phyloP scores from a whole-genome alignment of 2,797 vertebrate species.

The Leptoclinus maculatus region DNA sequence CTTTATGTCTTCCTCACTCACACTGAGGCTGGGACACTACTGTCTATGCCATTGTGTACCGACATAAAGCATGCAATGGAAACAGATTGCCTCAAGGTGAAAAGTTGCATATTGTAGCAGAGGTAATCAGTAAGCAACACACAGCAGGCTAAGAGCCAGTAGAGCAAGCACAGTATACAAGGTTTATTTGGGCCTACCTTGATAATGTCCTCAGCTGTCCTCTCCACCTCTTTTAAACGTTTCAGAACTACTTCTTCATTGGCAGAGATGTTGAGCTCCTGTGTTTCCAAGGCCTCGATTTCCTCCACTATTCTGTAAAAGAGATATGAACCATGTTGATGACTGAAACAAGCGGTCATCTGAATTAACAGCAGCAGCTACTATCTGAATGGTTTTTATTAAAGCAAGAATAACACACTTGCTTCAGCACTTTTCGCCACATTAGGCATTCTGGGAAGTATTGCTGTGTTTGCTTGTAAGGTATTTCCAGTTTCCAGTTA shows the following conservation, averaged over 20 bases:
- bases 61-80: no score
- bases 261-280: conserved; percentile 90
- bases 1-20: neutral
- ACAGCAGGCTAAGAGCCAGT: neutral
- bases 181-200: conserved; percentile 81
- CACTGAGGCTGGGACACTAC: no score
- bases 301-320: conserved; percentile 90
- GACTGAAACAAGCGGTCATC: neutral
- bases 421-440: neutral
- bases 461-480: neutral
- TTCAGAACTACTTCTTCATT: conserved; percentile 91
- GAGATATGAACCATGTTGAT: neutral
- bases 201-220: conserved; percentile 93
- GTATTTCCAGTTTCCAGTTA: neutral
- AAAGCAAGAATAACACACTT: neutral
- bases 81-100: neutral
- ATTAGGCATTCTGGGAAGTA: neutral
- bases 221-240: conserved; percentile 92
- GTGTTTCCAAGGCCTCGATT: conserved; percentile 88
- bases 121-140: neutral
- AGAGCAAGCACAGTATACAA: neutral
- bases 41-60: no score
- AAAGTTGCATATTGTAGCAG: neutral
- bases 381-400: neutral
- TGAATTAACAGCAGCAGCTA: neutral